Conservation (phyloP, 1,140 invertebrate genomes). For the Drosophila ogumai region DNA sequence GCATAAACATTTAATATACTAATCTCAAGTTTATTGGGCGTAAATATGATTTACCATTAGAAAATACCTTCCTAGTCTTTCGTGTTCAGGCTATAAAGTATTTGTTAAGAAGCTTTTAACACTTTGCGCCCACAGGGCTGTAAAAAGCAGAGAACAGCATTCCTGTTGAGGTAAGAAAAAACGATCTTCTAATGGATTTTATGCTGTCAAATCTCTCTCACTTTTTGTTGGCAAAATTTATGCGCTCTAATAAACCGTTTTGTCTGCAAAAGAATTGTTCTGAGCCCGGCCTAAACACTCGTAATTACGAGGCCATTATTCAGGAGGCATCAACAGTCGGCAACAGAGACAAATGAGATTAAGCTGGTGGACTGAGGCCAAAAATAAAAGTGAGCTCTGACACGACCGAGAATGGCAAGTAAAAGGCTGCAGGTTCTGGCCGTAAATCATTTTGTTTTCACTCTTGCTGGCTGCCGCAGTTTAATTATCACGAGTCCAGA, state of each 20-base stretch:
- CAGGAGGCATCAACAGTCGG: conserved; percentile 19
- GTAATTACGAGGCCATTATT: conserved; percentile 48
- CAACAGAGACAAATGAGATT: conserved; percentile 49
- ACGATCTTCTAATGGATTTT: conserved; percentile 24
- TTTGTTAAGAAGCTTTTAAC: conserved; percentile 27
- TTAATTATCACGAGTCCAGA: conserved; percentile 77
- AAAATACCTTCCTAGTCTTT: background rate
- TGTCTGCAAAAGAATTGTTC: conserved; percentile 7
- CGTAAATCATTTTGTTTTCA: conserved; percentile 78
- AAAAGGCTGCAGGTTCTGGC: conserved; percentile 33
- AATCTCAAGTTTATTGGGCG: background rate
- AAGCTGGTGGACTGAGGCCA: conserved; percentile 8
- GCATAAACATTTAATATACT: background rate
- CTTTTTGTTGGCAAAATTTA: conserved; percentile 13
- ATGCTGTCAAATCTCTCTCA: background rate
- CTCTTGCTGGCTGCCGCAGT: conserved; percentile 61
- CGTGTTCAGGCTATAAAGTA: background rate
- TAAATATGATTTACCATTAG: conserved; percentile 17
- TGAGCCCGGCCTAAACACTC: conserved; percentile 19
- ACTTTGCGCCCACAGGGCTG: conserved; percentile 1
- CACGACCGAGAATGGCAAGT: conserved; percentile 24
- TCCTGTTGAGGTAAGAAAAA: conserved; percentile 8
- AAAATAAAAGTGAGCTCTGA: conserved; percentile 54
- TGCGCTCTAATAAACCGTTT: conserved; percentile 22
- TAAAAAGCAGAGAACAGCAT: conserved; percentile 15